Evolutionary conservation across 2,888 invertebrate species (phyloP).

Genomic region (Zygogramma bicolorata): DNA sequence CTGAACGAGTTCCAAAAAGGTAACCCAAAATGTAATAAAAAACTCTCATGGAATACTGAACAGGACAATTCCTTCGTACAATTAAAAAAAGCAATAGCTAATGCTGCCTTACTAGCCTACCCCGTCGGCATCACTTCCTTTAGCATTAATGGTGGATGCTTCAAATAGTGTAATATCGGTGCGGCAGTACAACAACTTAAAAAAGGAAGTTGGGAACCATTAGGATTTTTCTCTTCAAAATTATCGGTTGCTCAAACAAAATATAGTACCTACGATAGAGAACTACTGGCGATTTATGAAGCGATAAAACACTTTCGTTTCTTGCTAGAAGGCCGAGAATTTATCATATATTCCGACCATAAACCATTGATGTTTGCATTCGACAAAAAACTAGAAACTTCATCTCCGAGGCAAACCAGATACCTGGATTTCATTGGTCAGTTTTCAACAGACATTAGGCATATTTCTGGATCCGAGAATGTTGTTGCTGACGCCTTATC

Average conservation of each 20-base stretch:
- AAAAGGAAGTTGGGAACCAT: too few relatives aligned
- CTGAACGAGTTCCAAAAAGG: too few relatives aligned
- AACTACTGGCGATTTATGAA: too few relatives aligned
- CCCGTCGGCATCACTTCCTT: not conserved
- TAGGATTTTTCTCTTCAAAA: too few relatives aligned
- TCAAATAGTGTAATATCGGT: not conserved
- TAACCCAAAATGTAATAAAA: constrained; percentile 17
- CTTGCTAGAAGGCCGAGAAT: not conserved
- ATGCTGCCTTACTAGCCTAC: not conserved
- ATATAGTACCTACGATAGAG: too few relatives aligned
- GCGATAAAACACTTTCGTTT: not conserved
- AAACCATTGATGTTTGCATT: not conserved
- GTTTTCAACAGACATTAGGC: not conserved
- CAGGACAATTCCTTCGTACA: not conserved
- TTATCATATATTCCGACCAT: not conserved
- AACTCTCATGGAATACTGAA: not conserved
- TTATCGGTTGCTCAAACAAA: too few relatives aligned
- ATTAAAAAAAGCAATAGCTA: too few relatives aligned
- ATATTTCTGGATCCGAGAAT: constrained; percentile 13
- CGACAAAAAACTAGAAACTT: not conserved
- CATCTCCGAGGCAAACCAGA: not conserved
- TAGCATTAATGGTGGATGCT: not conserved
- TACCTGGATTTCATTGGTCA: constrained; percentile 7
- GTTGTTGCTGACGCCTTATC: not conserved
- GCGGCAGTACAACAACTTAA: not conserved